phyloP scores from a whole-genome alignment of 2,888 invertebrate species.

The Yponomeuta evonymella region DNA sequence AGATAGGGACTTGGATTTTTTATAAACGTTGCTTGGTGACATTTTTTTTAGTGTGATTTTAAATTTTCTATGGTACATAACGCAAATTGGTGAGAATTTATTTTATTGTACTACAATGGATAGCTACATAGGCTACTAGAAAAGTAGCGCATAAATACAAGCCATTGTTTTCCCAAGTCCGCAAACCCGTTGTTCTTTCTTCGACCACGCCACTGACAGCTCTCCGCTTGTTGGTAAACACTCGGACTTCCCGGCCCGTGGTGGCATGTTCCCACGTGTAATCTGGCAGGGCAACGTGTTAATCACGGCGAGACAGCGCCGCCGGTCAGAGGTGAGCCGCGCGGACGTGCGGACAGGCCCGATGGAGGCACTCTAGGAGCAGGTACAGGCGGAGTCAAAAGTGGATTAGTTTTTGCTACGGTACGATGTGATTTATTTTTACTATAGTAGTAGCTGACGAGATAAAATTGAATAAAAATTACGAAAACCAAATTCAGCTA shows the following conservation, averaged over 20 bases:
- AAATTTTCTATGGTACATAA: no score
- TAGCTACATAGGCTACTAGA: background rate
- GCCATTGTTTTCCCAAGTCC: no score
- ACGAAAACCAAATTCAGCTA: no score
- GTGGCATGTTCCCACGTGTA: slow-evolving; percentile 20
- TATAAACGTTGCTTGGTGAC: no score
- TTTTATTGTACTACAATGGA: no score
- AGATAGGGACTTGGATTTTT: no score
- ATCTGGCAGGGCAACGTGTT: slow-evolving; percentile 21
- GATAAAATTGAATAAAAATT: no score
- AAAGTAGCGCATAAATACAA: background rate
- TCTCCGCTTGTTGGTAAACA: background rate
- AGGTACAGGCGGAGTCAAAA: background rate
- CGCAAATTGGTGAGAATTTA: no score
- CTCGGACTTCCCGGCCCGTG: slow-evolving; percentile 9
- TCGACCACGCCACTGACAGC: background rate
- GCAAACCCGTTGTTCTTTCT: no score
- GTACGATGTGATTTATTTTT: no score
- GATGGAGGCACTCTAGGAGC: background rate
- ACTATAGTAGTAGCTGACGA: no score
- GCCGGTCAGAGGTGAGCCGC: slow-evolving; percentile 16
- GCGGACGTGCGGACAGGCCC: slow-evolving; percentile 10
- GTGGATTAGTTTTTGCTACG: background rate
- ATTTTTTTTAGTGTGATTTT: no score
- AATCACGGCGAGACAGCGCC: slow-evolving; percentile 20